Base-by-base conservation (phyloP, 2,888 invertebrate species). In the Augochlorella aurata region DNA sequence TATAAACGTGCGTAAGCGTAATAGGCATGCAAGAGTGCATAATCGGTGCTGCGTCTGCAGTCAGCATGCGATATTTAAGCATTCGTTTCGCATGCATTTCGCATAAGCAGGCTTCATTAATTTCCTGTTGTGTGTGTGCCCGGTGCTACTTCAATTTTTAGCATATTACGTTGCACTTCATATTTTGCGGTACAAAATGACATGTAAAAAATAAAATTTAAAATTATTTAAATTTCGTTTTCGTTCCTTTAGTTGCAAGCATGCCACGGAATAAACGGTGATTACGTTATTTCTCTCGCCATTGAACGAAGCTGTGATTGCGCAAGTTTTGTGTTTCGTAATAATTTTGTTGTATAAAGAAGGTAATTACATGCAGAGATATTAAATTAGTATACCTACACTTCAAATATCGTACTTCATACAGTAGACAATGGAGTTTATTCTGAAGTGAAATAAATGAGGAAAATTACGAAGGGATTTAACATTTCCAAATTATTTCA, bases 31-130 rank as follows among this genome's bases (percentile, higher is more conserved):
- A 69, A 47, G 38, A 67, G 21, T 44, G 38, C 24, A 50, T 78
- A 63, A 68, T 63, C 74, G 29, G 29, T 63, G 71, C 78, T 80
- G 61, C 68, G 77, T 63, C 45, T 50, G 66, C 38, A 67, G 67
- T 54, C 45, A 71, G 21, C 77, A n/a, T 5, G 58, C 38, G 58
- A 68, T 77, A 80, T 79, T 81, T 75, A 79, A 21, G 21, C 38
- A 50, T 49, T 72, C 66, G 29, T n/a, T 61, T 50, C 49, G 54
- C 69, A n/a, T 66, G 75, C 76, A 76, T 75, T 69, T 79, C 65
- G 16, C n/a, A 38, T 38, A 65, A 80, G 38, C 61, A 14, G 29
- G 10, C 12, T 49, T 67, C 58, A 54, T 68, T 47, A 72, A 67
- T 71, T 66, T 52, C 58, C 38, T 50, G 38, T 50, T 9, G 21